A percentile compares a stretch with the other conserved stretches of the same genome.
Conservation (phyloP, 2,888 invertebrate genomes). For the Pseudococcus jackbeardsleyi region DNA sequence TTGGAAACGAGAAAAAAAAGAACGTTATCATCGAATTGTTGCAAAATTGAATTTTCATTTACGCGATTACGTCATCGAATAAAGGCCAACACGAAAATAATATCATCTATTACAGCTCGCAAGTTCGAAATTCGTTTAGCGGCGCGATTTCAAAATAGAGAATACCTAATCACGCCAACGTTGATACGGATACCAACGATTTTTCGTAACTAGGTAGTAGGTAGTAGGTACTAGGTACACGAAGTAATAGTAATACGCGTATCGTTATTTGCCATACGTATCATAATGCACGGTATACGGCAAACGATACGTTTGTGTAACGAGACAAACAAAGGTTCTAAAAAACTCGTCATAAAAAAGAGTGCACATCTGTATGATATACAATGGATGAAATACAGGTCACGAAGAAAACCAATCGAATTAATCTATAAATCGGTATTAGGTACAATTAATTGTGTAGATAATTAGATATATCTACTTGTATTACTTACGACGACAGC, state of each 20-base stretch:
- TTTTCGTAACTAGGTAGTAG: no score
- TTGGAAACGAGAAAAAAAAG: background rate
- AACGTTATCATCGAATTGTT: background rate
- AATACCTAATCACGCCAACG: background rate
- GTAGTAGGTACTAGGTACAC: no score
- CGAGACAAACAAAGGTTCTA: background rate
- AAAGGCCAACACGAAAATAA: background rate
- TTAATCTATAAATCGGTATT: background rate
- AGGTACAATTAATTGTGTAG: background rate
- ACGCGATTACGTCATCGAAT: no score
- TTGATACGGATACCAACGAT: background rate
- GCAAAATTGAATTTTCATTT: background rate
- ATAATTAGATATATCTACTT: background rate
- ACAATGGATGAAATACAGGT: background rate
- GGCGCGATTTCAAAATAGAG: background rate
- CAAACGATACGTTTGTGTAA: background rate
- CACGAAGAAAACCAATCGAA: background rate
- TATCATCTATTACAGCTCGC: no score
- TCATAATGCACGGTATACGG: no score
- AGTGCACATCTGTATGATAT: no score
- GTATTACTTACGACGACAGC: no score
- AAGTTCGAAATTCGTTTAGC: background rate
- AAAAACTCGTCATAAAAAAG: background rate
- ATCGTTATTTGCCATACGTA: no score
- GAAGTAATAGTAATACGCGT: no score